Conservation (phyloP, 2,888 invertebrate species). For the Leptopilina syphax region DNA sequence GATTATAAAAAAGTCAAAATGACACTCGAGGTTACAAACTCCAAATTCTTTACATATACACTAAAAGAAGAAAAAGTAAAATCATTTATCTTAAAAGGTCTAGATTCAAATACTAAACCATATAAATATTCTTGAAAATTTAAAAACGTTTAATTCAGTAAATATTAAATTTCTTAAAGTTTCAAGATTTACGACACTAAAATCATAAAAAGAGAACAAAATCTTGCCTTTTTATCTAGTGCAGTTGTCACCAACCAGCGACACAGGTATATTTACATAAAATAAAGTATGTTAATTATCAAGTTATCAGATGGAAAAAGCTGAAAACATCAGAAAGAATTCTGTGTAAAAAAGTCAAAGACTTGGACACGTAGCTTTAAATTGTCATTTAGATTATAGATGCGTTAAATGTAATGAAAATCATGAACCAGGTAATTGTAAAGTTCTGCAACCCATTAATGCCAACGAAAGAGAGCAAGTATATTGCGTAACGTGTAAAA, state of each 20-base stretch:
- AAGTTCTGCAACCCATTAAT: not conserved
- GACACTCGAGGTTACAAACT: too few species aligned
- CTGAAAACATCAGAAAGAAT: constrained; percentile 42
- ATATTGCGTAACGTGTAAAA: constrained; percentile 47
- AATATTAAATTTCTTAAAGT: constrained; percentile 47
- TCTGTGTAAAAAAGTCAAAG: constrained; percentile 55
- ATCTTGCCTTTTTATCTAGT: constrained; percentile 49
- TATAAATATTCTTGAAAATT: not conserved
- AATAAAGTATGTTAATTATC: constrained; percentile 47
- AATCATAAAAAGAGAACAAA: constrained; percentile 41
- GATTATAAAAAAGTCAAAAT: too few species aligned
- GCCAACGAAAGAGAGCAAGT: not conserved
- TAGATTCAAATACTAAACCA: too few species aligned
- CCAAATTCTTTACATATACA: too few species aligned
- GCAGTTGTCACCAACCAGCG: constrained; percentile 44
- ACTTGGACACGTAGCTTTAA: constrained; percentile 48
- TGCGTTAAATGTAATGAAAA: constrained; percentile 50
- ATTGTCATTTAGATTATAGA: constrained; percentile 51
- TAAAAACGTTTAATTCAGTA: constrained; percentile 10
- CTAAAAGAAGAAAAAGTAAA: too few species aligned
- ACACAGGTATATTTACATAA: constrained; percentile 28
- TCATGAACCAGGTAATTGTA: constrained; percentile 49
- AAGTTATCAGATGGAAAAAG: constrained; percentile 50
- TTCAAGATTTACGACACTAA: too few species aligned
- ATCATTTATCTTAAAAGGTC: too few species aligned